These are phyloP conservation scores for Diadema setosum DNA, from an alignment of 35 echinoderm and acorn worm genomes.

Conservation along the genomic window DNA sequence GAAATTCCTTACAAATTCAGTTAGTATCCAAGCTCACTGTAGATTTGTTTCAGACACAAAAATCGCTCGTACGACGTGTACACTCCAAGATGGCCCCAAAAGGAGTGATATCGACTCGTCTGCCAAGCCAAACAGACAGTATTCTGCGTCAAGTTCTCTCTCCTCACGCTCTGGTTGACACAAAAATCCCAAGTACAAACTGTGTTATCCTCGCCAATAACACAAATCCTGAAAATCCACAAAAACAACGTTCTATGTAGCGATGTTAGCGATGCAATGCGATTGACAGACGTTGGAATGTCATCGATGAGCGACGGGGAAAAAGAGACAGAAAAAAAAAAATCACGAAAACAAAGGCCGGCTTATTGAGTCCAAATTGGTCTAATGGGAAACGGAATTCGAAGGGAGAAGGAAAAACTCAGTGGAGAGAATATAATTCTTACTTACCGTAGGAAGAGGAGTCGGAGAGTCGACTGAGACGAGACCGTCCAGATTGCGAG, in stretches of 20 bases:
- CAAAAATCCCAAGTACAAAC: neutral
- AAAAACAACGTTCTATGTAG: neutral
- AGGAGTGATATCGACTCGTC: too few species aligned
- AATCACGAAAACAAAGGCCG: neutral
- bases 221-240: neutral
- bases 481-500: slow-evolving; percentile 8
- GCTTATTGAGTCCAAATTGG: neutral
- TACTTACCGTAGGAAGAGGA: slow-evolving; percentile 13
- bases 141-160: too few species aligned
- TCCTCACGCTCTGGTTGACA: neutral
- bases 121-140: neutral
- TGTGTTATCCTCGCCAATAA: neutral
- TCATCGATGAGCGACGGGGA: neutral
- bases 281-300: neutral
- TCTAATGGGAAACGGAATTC: neutral
- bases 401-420: neutral
- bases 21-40: too few species aligned
- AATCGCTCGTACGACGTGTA: too few species aligned
- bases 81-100: too few species aligned
- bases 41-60: too few species aligned
- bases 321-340: too few species aligned
- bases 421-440: neutral
- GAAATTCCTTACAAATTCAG: neutral
- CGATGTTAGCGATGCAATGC: neutral
- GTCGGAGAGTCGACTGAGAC: neutral